Evolutionary conservation across 2,797 vertebrate species (phyloP).

Genomic region (Phataginus tetradactyla): DNA sequence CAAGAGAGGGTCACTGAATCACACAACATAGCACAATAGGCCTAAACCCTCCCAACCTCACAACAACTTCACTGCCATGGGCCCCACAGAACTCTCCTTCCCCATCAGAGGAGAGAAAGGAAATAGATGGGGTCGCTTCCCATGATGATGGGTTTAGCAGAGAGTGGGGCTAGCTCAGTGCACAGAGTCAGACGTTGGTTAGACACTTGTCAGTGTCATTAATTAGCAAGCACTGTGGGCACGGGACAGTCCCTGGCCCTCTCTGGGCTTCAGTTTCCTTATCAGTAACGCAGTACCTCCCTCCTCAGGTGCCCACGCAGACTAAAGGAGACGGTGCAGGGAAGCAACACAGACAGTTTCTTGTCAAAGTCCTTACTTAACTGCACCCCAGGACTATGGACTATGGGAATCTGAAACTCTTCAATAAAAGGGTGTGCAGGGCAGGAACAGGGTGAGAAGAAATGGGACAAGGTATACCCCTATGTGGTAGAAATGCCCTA

Average conservation of each 20-base stretch:
- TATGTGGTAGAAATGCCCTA: neutral
- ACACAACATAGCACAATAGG: neutral
- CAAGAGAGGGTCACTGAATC: conserved; percentile 31
- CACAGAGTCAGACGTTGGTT: neutral
- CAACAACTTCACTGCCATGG: neutral
- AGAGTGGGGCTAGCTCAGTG: neutral
- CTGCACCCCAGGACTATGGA: neutral
- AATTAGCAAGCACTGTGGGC: neutral
- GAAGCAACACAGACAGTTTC: neutral
- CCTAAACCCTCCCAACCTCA: neutral
- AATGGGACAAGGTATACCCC: neutral
- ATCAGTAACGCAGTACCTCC: neutral
- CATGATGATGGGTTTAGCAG: neutral
- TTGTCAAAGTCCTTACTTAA: neutral
- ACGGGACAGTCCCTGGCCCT: neutral
- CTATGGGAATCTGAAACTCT: neutral
- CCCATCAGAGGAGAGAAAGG: neutral
- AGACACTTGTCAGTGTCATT: neutral
- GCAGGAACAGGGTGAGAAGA: neutral
- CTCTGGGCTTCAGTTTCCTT: neutral
- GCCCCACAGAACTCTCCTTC: neutral
- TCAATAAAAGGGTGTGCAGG: neutral
- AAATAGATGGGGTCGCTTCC: neutral
- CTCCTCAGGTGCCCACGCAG: neutral
- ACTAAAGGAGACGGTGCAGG: neutral